Evolutionary conservation across 2,888 invertebrate genomes (phyloP), one percentile per base, ranked within the genome.

Genomic region (Diadegma fenestrale): DNA sequence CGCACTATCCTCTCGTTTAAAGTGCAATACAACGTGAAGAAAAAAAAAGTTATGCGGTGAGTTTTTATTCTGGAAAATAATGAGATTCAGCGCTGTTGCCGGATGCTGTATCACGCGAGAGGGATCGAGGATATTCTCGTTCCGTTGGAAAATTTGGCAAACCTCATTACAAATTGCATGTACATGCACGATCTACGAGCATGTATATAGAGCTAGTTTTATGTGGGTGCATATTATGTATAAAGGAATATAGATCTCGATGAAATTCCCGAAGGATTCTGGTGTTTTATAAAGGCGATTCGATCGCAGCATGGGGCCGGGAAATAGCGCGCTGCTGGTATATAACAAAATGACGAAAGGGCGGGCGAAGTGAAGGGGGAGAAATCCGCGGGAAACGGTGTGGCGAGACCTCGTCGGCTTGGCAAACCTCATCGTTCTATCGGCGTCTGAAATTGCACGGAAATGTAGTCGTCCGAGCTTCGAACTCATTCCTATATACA

Each of bases 371-470:
- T 41, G 43, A 61, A 61, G 30, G 54, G 41, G 58, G 69, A 75
- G 86, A 88, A 80, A 80, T 82, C 66, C 80, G 72, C 68, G 80
- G 85, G 77, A 79, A 85, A 82, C 82, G 64, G 80, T 82, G 85
- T 41, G 77, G 80, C 85, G 77, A 75, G 78, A 85, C 69, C 85
- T 81, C 81, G 75, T 73, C 64, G 82, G 80, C 76, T 80, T 82
- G 85, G 85, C 85, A 85, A 85, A 85, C 85, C 82, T 85, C 85
- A 82, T 82, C 80, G 80, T 77, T 82, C 80, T 72, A 85, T 85
- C 82, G 77, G 76, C 85, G 80, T 82, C 82, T 82, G 82, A 85
- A 82, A 85, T 85, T 85, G 85, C 82, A 85, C 80, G 82, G 82
- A 85, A 85, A 82, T 85, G 66, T 82, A 85, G 76, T 82, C 66